A percentile compares a stretch with the other conserved stretches of the same genome.
Evolutionary conservation across 2,797 vertebrate species (phyloP).

Genomic region (Gorsachius magnificus): DNA sequence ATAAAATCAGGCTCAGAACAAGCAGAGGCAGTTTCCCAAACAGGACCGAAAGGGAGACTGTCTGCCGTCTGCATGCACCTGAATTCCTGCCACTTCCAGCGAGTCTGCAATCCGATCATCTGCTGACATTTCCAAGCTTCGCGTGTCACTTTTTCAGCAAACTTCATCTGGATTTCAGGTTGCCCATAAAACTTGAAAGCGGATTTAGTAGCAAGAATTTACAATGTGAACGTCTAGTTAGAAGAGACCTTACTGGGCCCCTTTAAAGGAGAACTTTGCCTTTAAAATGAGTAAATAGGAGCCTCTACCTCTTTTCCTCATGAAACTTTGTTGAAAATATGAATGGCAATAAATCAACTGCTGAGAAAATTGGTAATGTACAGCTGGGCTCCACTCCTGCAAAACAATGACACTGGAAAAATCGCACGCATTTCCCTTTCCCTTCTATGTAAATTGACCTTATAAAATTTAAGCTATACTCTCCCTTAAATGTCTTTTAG

Average conservation of each 20-base stretch:
- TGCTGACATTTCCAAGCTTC: background rate
- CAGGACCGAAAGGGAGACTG: background rate
- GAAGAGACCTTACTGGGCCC: background rate
- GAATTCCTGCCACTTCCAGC: background rate
- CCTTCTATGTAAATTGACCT: background rate
- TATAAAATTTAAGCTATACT: background rate
- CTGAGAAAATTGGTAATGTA: background rate
- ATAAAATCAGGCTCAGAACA: background rate
- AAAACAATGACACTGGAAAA: conserved; percentile 9
- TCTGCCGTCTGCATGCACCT: background rate
- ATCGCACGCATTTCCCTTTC: background rate
- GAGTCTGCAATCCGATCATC: background rate
- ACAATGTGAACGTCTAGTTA: conserved; percentile 13
- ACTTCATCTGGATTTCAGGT: conserved; percentile 32
- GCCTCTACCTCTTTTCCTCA: background rate
- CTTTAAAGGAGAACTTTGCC: background rate
- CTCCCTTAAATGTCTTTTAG: background rate
- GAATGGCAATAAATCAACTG: conserved; percentile 2
- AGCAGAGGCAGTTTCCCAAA: background rate
- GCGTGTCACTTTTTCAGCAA: background rate
- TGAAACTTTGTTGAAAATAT: conserved; percentile 14
- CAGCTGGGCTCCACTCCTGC: background rate
- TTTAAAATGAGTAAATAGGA: conserved; percentile 29
- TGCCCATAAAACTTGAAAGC: conserved; percentile 24
- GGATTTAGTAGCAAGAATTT: conserved; percentile 37